Evolutionary conservation across 2,888 invertebrate genomes (phyloP).

Genomic region (Diarsia brunnea): DNA sequence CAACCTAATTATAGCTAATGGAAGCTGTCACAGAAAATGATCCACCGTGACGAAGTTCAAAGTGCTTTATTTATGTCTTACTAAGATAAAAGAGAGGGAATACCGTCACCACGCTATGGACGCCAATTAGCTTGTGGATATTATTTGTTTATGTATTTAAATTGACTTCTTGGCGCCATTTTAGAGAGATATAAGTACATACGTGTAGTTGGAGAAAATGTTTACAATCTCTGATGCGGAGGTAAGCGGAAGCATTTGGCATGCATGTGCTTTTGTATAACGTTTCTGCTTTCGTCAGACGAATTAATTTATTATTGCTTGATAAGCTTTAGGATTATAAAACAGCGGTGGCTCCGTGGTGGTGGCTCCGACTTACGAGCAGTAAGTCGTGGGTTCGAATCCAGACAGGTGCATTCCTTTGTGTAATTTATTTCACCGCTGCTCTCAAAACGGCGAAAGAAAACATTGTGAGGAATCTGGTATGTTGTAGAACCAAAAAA

Average conservation of each 20-base stretch:
- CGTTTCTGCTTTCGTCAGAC: background rate
- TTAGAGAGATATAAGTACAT: background rate
- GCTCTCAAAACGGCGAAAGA: too few species aligned
- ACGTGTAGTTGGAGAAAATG: background rate
- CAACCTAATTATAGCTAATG: conserved; percentile 44
- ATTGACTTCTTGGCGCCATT: conserved; percentile 43
- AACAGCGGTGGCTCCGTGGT: too few species aligned
- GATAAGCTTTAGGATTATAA: too few species aligned
- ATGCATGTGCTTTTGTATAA: background rate
- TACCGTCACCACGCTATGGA: conserved; percentile 10
- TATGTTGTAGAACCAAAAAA: too few species aligned
- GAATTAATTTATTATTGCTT: background rate
- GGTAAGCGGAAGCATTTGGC: background rate
- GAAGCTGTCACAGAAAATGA: conserved; percentile 36
- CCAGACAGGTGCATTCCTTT: too few species aligned
- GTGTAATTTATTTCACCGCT: too few species aligned
- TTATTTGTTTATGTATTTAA: conserved; percentile 27
- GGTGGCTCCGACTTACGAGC: too few species aligned
- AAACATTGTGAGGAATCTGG: too few species aligned
- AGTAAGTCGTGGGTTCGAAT: too few species aligned
- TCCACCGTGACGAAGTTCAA: conserved; percentile 55
- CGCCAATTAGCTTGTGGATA: conserved; percentile 39
- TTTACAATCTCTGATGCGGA: background rate
- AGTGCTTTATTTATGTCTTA: conserved; percentile 38
- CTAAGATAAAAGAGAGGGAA: conserved; percentile 44